Percentiles rank a stretch among this genome's conserved stretches.
These are phyloP conservation scores for Paracanthobrama guichenoti DNA, from an alignment of 2,113 vertebrate genomes.

Conservation along the genomic window DNA sequence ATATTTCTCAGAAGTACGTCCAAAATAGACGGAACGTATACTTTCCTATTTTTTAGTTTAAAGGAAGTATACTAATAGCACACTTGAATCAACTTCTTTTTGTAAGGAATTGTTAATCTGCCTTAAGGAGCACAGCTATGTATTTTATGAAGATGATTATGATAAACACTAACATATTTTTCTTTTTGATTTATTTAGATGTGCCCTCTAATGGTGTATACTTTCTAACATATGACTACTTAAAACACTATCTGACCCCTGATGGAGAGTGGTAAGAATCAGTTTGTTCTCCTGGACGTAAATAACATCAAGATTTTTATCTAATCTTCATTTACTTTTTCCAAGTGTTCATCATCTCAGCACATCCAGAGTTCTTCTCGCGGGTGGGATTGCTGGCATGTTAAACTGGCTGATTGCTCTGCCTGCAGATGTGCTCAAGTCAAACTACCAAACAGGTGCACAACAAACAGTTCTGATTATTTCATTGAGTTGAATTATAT, in stretches of 20 bases:
- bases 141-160: background rate
- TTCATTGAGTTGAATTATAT: background rate
- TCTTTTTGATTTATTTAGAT: slow-evolving; percentile 61
- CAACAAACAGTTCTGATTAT: background rate
- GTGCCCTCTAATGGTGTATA: slow-evolving; percentile 78
- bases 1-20: too few relatives aligned
- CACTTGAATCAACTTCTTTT: too few relatives aligned
- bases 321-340: background rate
- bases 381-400: slow-evolving; percentile 73
- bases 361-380: slow-evolving; percentile 72
- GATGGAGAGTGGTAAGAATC: slow-evolving; percentile 71
- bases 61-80: too few relatives aligned
- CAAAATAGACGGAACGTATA: too few relatives aligned
- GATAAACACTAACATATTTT: slow-evolving; percentile 5
- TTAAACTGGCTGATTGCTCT: slow-evolving; percentile 78
- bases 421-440: slow-evolving; percentile 79
- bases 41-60: too few relatives aligned
- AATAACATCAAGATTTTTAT: background rate
- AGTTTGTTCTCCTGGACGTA: background rate
- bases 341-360: slow-evolving; percentile 69
- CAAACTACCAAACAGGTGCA: slow-evolving; percentile 78
- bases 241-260: slow-evolving; percentile 71
- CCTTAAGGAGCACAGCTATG: background rate
- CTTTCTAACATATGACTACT: slow-evolving; percentile 76
- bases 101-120: background rate